Percentiles rank a stretch among this genome's conserved stretches.
Conservation (phyloP, 2,113 vertebrate genomes). For the Balaenoptera acutorostrata region DNA sequence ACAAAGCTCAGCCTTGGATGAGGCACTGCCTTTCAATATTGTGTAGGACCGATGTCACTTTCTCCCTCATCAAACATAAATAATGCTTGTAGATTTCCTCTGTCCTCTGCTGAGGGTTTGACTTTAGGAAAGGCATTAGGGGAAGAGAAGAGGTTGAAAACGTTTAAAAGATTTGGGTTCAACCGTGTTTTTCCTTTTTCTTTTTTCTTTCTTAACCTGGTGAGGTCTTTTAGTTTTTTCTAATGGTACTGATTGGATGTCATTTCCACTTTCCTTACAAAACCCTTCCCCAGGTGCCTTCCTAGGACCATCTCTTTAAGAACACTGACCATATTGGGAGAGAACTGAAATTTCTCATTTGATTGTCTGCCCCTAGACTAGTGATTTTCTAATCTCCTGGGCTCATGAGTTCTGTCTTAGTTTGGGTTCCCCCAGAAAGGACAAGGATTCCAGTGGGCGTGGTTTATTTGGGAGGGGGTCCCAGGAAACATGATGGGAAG, state of each 20-base stretch:
- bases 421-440: background rate
- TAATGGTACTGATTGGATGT: background rate
- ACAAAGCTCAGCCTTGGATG: conserved; percentile 45
- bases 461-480: background rate
- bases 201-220: background rate
- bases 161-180: background rate
- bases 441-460: background rate
- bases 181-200: background rate
- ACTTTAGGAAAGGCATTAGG: conserved; percentile 18
- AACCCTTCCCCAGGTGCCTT: background rate
- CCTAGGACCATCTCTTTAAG: background rate
- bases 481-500: background rate
- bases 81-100: conserved; percentile 50
- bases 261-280: background rate
- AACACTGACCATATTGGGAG: background rate
- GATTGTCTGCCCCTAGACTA: background rate
- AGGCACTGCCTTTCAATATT: conserved; percentile 37
- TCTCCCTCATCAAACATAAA: conserved; percentile 45
- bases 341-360: background rate
- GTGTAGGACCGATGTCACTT: conserved; percentile 16
- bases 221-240: background rate
- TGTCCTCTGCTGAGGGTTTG: conserved; percentile 43
- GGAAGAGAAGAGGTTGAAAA: conserved; percentile 16
- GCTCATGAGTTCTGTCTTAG: background rate
- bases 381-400: background rate